Percentiles rank a stretch among this genome's conserved stretches.
Evolutionary conservation across 2,113 vertebrate genomes (phyloP).

Genomic region (Dasyprocta punctata): DNA sequence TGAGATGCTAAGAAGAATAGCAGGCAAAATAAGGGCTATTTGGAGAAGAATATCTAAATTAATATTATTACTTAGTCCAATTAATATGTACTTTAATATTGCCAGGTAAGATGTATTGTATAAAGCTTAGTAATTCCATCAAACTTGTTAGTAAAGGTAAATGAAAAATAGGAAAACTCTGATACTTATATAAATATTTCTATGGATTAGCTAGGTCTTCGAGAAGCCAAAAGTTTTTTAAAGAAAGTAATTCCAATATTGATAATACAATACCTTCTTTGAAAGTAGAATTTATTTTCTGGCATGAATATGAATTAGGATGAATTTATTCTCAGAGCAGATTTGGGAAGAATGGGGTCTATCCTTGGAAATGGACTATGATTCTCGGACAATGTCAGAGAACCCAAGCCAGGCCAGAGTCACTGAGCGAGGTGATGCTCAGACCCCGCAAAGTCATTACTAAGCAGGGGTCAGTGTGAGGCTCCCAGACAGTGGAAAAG

Average conservation of each 20-base stretch:
- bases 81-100: slow-evolving; percentile 50
- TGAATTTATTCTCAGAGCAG: slow-evolving; percentile 13
- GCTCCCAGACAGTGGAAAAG: not conserved
- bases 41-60: slow-evolving; percentile 32
- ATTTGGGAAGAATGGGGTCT: not conserved
- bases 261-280: not conserved
- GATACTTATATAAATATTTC: slow-evolving; percentile 18
- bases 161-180: not conserved
- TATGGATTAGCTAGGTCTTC: not conserved
- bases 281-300: not conserved
- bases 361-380: not conserved
- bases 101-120: not conserved
- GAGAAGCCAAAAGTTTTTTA: slow-evolving; percentile 1
- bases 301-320: slow-evolving; percentile 14
- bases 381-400: not conserved
- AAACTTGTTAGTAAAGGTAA: slow-evolving; percentile 51
- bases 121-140: slow-evolving; percentile 35
- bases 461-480: not conserved
- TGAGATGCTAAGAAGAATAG: slow-evolving; percentile 41
- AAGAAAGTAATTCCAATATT: not conserved
- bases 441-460: not conserved
- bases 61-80: slow-evolving; percentile 21
- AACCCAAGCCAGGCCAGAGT: not conserved
- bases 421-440: not conserved
- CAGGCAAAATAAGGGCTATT: slow-evolving; percentile 28